Conservation (phyloP, 2,113 vertebrate species). For the Herpetotheres cachinnans region DNA sequence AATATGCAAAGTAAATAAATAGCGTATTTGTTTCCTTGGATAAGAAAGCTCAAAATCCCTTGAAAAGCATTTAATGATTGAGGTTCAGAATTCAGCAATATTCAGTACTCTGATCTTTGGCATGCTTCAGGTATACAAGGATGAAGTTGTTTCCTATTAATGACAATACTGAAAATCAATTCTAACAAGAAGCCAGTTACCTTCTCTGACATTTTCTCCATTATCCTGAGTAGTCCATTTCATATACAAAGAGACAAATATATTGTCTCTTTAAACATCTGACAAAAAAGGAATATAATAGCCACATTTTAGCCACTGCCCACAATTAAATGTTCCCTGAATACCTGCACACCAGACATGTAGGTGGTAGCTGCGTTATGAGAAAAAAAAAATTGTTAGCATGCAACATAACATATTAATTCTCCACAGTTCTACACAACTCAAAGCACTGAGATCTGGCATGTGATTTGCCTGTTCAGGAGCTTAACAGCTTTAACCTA, state of each 20-base stretch:
- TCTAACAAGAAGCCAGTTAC: not conserved
- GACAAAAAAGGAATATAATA: not conserved
- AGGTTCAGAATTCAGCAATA: not conserved
- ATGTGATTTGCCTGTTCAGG: not conserved
- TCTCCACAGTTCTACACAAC: not conserved
- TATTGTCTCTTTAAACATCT: not conserved
- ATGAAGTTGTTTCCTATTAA: not conserved
- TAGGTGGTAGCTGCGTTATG: not conserved
- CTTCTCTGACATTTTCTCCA: not conserved
- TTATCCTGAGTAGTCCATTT: not conserved
- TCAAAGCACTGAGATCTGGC: not conserved
- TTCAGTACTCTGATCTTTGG: not conserved
- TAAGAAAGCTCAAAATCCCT: not conserved
- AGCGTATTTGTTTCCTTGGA: not conserved
- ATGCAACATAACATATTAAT: not conserved
- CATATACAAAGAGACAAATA: not conserved
- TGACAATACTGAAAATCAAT: not conserved
- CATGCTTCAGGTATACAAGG: not conserved
- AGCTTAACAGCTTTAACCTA: not conserved
- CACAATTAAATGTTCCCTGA: not conserved
- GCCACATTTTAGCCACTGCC: not conserved
- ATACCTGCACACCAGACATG: not conserved
- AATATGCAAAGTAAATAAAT: not conserved
- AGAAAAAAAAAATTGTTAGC: not conserved
- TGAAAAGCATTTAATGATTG: not conserved